phyloP scores from a whole-genome alignment of 2,797 vertebrate species.

The Malacoraja senta region DNA sequence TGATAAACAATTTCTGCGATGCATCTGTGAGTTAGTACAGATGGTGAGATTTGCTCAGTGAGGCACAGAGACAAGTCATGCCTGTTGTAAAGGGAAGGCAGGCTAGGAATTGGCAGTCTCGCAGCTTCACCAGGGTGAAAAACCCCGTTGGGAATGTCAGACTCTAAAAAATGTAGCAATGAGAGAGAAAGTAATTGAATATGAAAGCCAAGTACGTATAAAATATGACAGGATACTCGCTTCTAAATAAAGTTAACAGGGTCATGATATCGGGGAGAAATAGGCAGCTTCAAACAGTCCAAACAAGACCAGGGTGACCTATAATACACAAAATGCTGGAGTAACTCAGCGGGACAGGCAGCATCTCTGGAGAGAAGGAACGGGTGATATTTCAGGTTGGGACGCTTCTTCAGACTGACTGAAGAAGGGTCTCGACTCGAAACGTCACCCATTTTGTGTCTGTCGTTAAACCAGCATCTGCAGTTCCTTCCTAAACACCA shows the following conservation, averaged over 20 bases:
- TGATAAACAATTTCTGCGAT: neutral
- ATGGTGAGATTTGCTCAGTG: slow-evolving; percentile 5
- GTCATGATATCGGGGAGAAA: neutral
- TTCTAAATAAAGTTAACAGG: slow-evolving; percentile 8
- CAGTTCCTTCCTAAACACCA: neutral
- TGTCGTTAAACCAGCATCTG: no score
- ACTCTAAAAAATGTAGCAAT: neutral
- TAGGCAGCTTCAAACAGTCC: neutral
- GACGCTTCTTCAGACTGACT: no score
- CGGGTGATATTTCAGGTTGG: no score
- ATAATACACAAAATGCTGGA: no score
- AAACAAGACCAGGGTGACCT: neutral
- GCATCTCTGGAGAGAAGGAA: no score
- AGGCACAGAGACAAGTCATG: neutral
- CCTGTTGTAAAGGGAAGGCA: neutral
- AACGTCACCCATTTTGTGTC: no score
- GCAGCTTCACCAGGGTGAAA: neutral
- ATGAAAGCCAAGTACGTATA: neutral
- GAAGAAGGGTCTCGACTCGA: no score
- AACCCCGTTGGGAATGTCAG: slow-evolving; percentile 8
- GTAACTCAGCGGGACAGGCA: no score
- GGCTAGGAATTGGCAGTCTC: neutral
- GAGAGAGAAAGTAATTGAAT: neutral
- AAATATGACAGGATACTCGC: neutral
- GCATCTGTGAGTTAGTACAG: slow-evolving; percentile 14